Evolutionary conservation across 2,888 invertebrate species (phyloP).

Genomic region (Crossocerus cetratus): DNA sequence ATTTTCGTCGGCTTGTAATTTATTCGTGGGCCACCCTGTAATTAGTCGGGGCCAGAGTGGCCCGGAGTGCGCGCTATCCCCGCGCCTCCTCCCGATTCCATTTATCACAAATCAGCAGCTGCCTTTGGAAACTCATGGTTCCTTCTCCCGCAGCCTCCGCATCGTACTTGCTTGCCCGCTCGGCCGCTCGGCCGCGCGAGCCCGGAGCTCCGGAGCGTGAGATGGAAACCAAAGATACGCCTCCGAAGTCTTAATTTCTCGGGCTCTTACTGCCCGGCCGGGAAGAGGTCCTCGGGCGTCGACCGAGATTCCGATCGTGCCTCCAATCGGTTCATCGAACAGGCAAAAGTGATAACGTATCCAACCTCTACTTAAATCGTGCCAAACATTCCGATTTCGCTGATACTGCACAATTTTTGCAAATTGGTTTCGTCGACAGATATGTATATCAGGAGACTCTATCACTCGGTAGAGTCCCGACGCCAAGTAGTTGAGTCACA

Average conservation of each 20-base stretch:
- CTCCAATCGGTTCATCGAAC: too few relatives aligned
- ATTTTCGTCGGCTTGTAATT: slow-evolving; percentile 69
- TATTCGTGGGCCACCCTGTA: slow-evolving; percentile 68
- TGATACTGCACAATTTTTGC: too few relatives aligned
- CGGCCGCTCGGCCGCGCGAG: not conserved
- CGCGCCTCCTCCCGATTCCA: slow-evolving; percentile 66
- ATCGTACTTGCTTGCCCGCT: not conserved
- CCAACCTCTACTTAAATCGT: too few relatives aligned
- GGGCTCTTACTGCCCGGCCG: not conserved
- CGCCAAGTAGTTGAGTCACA: too few relatives aligned
- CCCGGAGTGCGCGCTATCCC: slow-evolving; percentile 64
- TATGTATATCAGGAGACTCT: too few relatives aligned
- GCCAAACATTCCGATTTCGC: too few relatives aligned
- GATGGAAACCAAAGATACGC: slow-evolving; percentile 7
- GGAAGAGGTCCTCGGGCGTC: not conserved
- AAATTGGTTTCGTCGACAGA: too few relatives aligned
- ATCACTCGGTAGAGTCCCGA: too few relatives aligned
- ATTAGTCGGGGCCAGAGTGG: slow-evolving; percentile 63
- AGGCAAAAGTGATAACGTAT: too few relatives aligned
- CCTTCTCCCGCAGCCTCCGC: slow-evolving; percentile 5
- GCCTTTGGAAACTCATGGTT: slow-evolving; percentile 52
- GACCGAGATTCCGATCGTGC: too few relatives aligned
- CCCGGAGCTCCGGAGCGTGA: not conserved
- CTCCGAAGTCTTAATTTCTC: not conserved
- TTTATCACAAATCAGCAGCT: slow-evolving; percentile 72